These are phyloP conservation scores for Metopia argyrocephala DNA, from an alignment of 2,888 invertebrate genomes.

Conservation along the genomic window DNA sequence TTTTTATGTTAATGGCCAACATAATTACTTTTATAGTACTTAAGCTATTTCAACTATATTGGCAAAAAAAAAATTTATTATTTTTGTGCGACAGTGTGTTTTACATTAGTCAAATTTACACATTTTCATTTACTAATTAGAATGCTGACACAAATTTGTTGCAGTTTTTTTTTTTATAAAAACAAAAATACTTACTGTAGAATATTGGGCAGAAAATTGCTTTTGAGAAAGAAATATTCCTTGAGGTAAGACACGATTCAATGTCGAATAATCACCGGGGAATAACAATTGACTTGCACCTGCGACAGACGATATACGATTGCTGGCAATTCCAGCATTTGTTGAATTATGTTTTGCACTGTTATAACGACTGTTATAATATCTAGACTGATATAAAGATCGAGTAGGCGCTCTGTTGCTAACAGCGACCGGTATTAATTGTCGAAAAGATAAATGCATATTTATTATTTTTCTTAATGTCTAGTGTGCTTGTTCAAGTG, in stretches of 20 bases:
- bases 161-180: background rate
- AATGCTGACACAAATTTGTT: too few relatives aligned
- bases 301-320: constrained; percentile 1
- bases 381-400: constrained; percentile 26
- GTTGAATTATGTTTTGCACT: constrained; percentile 22
- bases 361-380: constrained; percentile 20
- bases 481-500: too few relatives aligned
- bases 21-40: background rate
- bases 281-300: background rate
- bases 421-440: constrained; percentile 25
- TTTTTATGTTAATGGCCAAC: background rate
- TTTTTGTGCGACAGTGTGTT: too few relatives aligned
- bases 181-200: constrained; percentile 52
- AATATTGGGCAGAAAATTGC: constrained; percentile 11
- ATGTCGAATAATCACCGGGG: background rate
- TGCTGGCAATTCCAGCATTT: constrained; percentile 1
- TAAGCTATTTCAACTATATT: background rate
- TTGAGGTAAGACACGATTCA: background rate
- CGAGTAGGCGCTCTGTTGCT: constrained; percentile 27
- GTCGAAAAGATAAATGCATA: constrained; percentile 24
- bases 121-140: too few relatives aligned
- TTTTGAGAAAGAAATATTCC: constrained; percentile 19
- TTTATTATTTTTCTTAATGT: background rate
- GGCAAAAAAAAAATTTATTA: background rate
- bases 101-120: too few relatives aligned